phyloP scores from a whole-genome alignment of 2,888 invertebrate genomes.

The Eutolmus rufibarbis region DNA sequence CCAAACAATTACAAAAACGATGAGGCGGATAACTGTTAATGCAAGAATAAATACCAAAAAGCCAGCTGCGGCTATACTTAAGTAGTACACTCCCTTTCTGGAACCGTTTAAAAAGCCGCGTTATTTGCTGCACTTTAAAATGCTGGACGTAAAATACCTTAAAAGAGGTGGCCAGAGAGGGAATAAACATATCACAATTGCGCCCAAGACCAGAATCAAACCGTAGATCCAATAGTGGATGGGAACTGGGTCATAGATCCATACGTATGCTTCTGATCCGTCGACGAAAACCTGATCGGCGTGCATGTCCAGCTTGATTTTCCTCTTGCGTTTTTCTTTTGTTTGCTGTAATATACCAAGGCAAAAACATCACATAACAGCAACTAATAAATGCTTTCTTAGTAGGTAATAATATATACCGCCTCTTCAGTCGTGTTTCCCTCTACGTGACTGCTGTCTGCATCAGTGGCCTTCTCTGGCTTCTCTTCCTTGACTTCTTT shows the following conservation, averaged over 20 bases:
- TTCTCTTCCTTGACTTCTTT: constrained; percentile 55
- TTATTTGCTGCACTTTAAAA: constrained; percentile 8
- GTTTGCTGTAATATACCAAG: not conserved
- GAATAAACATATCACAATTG: constrained; percentile 95
- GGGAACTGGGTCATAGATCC: constrained; percentile 97
- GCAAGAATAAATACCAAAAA: constrained; percentile 93
- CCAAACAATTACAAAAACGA: constrained; percentile 94
- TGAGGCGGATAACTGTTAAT: constrained; percentile 85
- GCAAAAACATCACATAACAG: not conserved
- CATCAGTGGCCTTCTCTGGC: constrained; percentile 59
- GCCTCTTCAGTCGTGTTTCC: constrained; percentile 59
- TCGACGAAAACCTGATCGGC: constrained; percentile 93
- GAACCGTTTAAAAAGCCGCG: constrained; percentile 48
- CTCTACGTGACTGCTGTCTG: constrained; percentile 67
- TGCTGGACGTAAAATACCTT: constrained; percentile 63
- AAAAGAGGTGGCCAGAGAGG: constrained; percentile 98
- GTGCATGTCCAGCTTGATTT: constrained; percentile 97
- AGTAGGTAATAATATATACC: not conserved
- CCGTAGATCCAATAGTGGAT: constrained; percentile 94
- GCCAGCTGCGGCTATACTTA: constrained; percentile 93
- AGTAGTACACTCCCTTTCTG: constrained; percentile 93
- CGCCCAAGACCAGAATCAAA: constrained; percentile 86
- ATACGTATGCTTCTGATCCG: constrained; percentile 93
- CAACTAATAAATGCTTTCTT: not conserved
- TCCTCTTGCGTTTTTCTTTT: constrained; percentile 79